Base-by-base conservation (phyloP, 2,888 invertebrate species). In the Punctoribates punctum region DNA sequence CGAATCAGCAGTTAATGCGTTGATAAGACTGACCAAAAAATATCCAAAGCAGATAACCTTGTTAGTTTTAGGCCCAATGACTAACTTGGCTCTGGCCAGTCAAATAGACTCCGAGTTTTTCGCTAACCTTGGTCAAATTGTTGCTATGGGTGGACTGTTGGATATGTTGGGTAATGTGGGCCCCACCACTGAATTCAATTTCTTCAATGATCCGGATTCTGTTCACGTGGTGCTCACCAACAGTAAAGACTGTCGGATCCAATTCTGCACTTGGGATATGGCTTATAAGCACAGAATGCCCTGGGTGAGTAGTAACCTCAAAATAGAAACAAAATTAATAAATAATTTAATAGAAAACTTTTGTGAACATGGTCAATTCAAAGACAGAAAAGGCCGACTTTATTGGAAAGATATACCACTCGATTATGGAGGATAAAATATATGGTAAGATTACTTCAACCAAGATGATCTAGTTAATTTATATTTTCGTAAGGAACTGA, bases 201-300 rank as follows among this genome's bases (percentile, higher is more conserved):
- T 92, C 82, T 87, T 86, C 79, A 84, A 84, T 27, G 92, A 93
- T 83, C 91, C 92, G 0, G 92, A 93, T 83, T 90, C 91, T 2
- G 91, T 90, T 0, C 85, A 88, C 80, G 88, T 91, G 72, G 88
- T 90, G n/a, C 83, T 92, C n/a, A 84, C 86, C 34, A 87, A 86
- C 80, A 84, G 88, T 48, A 83, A 82, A 62, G 8, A 5, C 42
- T 83, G 83, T 73, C 89, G 89, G 15, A 85, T 90, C 1, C 86
- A 85, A 73, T 83, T 91, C 29, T 82, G 90, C 8, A 89, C 91
- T 0, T 91, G 90, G 90, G 92, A 92, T 25, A 48, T 46, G 38
- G 23, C 46, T 25, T 25, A 20, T 83, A 84, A 89, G 0, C 79
- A 83, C 34, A 81, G 83, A 81, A 86, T 86, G 82, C 80, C 82